Conservation (phyloP, 2,888 invertebrate species). For the Pachydiplax longipennis region DNA sequence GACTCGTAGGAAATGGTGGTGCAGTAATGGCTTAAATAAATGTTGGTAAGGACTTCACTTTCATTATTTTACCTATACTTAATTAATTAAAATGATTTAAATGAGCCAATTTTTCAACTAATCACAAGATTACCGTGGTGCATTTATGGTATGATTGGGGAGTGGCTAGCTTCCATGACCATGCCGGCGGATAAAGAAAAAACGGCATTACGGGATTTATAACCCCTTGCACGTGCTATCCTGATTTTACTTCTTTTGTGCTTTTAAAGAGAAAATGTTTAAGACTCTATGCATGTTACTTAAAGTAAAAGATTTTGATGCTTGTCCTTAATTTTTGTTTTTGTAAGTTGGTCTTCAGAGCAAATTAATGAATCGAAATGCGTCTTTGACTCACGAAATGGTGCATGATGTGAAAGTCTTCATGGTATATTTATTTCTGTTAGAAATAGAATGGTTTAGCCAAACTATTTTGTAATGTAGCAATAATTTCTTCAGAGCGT, state of each 20-base stretch:
- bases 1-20: slow-evolving; percentile 27
- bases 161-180: slow-evolving; percentile 37
- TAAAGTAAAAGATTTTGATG: background rate
- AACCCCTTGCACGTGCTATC: background rate
- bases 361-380: background rate
- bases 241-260: too few relatives aligned
- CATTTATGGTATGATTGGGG: slow-evolving; percentile 13
- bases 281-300: background rate
- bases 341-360: background rate
- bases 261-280: background rate
- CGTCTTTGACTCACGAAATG: background rate
- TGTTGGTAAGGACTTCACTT: background rate
- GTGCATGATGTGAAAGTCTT: too few relatives aligned
- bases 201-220: background rate
- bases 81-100: background rate
- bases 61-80: background rate
- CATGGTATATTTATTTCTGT: too few relatives aligned
- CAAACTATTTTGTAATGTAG: too few relatives aligned
- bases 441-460: too few relatives aligned
- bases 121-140: background rate
- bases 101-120: background rate
- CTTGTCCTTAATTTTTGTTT: background rate
- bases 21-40: slow-evolving; percentile 40
- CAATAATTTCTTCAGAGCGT: too few relatives aligned
- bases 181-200: slow-evolving; percentile 29